Evolutionary conservation across 2,113 vertebrate species (phyloP).

Genomic region (Chamaetylas fuelleborni): DNA sequence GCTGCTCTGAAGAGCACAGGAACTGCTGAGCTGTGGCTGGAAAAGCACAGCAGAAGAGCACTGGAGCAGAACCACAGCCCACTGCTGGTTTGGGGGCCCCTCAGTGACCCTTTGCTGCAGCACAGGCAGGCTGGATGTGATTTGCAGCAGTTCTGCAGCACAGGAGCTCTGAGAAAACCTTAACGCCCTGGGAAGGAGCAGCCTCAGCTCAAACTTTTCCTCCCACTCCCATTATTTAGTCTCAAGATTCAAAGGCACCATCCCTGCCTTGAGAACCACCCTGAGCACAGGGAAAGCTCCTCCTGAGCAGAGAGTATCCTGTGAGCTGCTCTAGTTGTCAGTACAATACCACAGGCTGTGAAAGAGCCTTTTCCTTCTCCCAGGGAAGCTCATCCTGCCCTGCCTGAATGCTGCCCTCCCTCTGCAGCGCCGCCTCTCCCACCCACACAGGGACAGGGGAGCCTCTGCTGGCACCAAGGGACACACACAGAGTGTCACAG

Average conservation of each 20-base stretch:
- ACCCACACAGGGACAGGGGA: rapidly evolving
- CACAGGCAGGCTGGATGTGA: neutral
- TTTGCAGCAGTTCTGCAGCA: neutral
- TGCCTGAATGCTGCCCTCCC: neutral
- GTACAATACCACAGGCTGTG: rapidly evolving
- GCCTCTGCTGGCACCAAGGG: rapidly evolving
- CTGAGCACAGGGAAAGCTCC: neutral
- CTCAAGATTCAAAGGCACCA: rapidly evolving
- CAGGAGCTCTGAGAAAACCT: neutral
- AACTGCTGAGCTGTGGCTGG: neutral
- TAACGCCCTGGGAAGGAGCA: neutral
- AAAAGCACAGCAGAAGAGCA: neutral
- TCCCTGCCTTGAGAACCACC: neutral
- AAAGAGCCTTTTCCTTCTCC: neutral
- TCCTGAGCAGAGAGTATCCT: neutral
- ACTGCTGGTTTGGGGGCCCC: neutral
- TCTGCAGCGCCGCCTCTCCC: neutral
- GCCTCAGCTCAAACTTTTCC: neutral
- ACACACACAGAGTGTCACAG: neutral
- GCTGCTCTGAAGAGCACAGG: rapidly evolving
- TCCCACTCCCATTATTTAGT: neutral
- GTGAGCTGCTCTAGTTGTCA: neutral
- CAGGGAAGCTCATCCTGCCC: neutral
- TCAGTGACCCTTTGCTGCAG: neutral
- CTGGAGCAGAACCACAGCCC: neutral